Evolutionary conservation across 2,113 vertebrate genomes (phyloP).

Genomic region (Origma solitaria): DNA sequence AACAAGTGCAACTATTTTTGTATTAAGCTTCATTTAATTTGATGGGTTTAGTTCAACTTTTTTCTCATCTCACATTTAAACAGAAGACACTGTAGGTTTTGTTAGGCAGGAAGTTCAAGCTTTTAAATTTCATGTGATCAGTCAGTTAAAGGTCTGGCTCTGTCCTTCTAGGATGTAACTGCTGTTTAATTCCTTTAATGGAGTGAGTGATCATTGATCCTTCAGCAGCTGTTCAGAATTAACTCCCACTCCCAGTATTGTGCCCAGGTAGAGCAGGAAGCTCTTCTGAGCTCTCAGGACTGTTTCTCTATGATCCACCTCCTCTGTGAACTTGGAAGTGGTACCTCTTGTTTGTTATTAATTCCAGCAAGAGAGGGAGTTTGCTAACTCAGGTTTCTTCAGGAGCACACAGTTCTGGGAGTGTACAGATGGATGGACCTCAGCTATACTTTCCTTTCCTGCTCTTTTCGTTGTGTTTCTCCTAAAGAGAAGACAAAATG

Average conservation of each 20-base stretch:
- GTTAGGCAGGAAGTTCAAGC: not conserved
- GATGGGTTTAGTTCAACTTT: not conserved
- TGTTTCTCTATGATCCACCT: not conserved
- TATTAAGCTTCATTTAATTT: not conserved
- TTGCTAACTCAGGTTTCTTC: not conserved
- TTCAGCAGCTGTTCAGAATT: not conserved
- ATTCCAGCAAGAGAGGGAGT: not conserved
- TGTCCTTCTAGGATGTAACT: not conserved
- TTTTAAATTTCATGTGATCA: not conserved
- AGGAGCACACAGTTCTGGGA: not conserved
- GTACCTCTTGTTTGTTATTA: not conserved
- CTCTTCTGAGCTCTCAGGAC: not conserved
- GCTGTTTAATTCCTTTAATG: not conserved
- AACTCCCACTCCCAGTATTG: not conserved
- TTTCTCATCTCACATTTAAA: not conserved
- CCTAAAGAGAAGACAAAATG: not conserved
- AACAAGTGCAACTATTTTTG: not conserved
- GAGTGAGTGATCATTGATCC: not conserved
- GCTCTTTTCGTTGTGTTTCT: not conserved
- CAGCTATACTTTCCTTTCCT: not conserved
- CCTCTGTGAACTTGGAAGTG: not conserved
- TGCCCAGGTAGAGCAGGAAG: not conserved
- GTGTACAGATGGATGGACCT: fast-evolving
- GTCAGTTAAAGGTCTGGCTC: not conserved
- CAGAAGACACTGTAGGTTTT: not conserved